phyloP scores from a whole-genome alignment of 2,888 invertebrate genomes.

The Cotesia congregata region DNA sequence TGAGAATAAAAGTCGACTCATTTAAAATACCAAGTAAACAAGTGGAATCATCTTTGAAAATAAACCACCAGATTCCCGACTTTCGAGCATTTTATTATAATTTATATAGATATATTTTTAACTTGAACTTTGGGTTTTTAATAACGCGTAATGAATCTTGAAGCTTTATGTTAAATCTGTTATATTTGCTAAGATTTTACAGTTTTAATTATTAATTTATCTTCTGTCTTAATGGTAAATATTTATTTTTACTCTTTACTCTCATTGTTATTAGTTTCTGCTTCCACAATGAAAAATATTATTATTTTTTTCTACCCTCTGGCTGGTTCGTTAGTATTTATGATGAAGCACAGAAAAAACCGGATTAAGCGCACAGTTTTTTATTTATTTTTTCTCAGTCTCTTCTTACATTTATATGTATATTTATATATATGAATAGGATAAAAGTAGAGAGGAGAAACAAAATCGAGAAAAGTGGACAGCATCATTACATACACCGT shows the following conservation, averaged over 20 bases:
- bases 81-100: no score
- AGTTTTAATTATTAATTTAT: background rate
- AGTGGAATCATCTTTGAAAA: no score
- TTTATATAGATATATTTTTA: no score
- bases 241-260: background rate
- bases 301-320: conserved; percentile 4
- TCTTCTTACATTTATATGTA: background rate
- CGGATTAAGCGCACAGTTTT: conserved; percentile 18
- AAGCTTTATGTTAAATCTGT: background rate
- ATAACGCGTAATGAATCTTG: background rate
- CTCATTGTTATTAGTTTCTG: background rate
- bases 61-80: no score
- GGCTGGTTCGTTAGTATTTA: conserved; percentile 46
- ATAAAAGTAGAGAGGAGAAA: background rate
- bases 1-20: no score
- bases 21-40: no score
- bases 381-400: conserved; percentile 8
- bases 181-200: background rate
- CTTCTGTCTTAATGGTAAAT: background rate
- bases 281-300: background rate
- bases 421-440: no score
- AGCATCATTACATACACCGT: background rate
- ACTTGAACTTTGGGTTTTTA: no score
- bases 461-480: background rate
- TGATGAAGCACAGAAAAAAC: conserved; percentile 44